These are phyloP conservation scores for Pseudomyrmex dendroicus DNA, from an alignment of 1,140 invertebrate genomes.

Conservation along the genomic window DNA sequence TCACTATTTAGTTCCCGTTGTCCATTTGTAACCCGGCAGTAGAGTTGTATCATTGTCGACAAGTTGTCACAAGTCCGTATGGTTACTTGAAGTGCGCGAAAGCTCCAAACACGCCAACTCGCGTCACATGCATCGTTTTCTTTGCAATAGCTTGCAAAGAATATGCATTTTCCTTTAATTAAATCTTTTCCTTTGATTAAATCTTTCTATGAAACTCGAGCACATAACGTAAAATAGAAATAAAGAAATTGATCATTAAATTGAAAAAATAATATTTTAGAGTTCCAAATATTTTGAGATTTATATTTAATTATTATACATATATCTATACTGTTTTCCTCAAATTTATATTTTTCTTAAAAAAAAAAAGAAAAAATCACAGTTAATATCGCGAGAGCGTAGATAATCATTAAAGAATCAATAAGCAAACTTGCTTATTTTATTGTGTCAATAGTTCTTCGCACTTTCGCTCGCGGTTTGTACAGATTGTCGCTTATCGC, in stretches of 20 bases:
- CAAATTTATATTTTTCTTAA: not conserved
- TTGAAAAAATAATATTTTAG: too few relatives aligned
- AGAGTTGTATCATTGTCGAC: slow-evolving; percentile 38
- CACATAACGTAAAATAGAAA: too few relatives aligned
- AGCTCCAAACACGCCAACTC: slow-evolving; percentile 28
- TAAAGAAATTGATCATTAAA: too few relatives aligned
- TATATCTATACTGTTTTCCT: not conserved
- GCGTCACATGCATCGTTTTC: slow-evolving; percentile 1
- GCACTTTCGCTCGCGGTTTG: not conserved
- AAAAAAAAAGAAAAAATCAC: not conserved
- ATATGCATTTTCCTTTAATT: slow-evolving; percentile 24
- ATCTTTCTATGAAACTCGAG: not conserved
- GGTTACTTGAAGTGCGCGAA: slow-evolving; percentile 23
- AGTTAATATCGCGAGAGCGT: not conserved
- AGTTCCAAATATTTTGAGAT: too few relatives aligned
- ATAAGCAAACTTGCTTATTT: not conserved
- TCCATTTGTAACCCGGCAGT: not conserved
- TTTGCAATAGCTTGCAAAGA: slow-evolving; percentile 30
- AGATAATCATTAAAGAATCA: not conserved
- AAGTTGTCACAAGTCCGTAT: slow-evolving; percentile 35
- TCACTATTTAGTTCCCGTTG: not conserved
- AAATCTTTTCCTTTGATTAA: slow-evolving; percentile 30
- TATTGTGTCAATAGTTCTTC: not conserved
- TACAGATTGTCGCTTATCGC: not conserved
- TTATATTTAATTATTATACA: too few relatives aligned